These are phyloP conservation scores for Amphipoea lucens DNA, from an alignment of 2,888 invertebrate species.

Conservation along the genomic window DNA sequence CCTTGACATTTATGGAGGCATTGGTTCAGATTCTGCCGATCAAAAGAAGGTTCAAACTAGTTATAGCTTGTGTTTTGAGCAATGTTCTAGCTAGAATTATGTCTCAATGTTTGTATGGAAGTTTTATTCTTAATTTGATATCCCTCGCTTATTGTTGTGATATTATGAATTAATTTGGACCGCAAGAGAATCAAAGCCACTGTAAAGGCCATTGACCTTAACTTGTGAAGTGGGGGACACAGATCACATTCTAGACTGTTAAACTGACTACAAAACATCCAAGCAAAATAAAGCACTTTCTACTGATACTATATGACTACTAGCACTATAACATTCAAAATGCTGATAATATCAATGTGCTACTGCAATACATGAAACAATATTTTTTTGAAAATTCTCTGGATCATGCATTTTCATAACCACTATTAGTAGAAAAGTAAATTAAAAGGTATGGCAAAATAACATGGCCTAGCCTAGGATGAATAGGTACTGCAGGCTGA, in stretches of 20 bases:
- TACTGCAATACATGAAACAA: not conserved
- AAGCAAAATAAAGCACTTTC: conserved; percentile 7
- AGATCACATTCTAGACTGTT: not conserved
- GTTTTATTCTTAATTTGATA: not conserved
- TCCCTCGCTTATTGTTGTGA: not conserved
- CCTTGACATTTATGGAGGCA: not conserved
- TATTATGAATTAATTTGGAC: not conserved
- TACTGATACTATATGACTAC: not conserved
- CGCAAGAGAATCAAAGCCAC: not conserved
- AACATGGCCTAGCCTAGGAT: conserved; percentile 1
- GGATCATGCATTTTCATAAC: conserved; percentile 11
- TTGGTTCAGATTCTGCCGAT: not conserved
- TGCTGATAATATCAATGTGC: not conserved
- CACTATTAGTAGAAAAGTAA: too few relatives aligned
- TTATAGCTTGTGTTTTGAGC: not conserved
- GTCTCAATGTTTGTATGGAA: not conserved
- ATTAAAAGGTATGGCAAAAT: not conserved
- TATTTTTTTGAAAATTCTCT: not conserved
- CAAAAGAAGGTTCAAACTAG: not conserved
- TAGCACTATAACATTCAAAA: not conserved
- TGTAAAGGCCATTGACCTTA: not conserved
- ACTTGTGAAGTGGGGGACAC: not conserved
- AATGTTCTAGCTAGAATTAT: not conserved
- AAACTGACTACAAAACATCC: not conserved
- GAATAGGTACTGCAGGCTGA: not conserved